Evolutionary conservation across 2,113 vertebrate genomes (phyloP).

Genomic region (Nycticebus coucang): DNA sequence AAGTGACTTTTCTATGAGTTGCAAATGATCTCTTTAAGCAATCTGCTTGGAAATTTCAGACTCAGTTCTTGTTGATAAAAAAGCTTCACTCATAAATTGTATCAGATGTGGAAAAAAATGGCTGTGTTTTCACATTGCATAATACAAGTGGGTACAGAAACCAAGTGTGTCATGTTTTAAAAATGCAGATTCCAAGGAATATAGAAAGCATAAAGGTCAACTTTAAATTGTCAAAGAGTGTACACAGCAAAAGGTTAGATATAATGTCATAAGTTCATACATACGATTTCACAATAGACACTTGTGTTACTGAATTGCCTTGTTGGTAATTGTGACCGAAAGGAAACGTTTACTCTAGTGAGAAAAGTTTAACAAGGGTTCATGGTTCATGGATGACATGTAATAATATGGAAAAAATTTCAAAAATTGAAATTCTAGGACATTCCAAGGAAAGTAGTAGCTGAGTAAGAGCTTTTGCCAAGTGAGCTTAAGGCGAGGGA

Average conservation of each 20-base stretch:
- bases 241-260: slow-evolving; percentile 64
- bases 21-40: neutral
- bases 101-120: slow-evolving; percentile 7
- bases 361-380: slow-evolving; percentile 71
- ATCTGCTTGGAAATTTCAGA: neutral
- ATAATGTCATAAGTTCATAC: slow-evolving; percentile 71
- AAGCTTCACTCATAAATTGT: neutral
- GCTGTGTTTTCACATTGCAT: slow-evolving; percentile 33
- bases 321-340: slow-evolving; percentile 39
- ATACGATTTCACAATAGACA: slow-evolving; percentile 63
- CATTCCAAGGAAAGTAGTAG: slow-evolving; percentile 64
- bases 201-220: slow-evolving; percentile 34
- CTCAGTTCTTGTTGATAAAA: slow-evolving; percentile 3
- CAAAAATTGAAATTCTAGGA: slow-evolving; percentile 66
- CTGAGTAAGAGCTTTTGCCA: slow-evolving; percentile 53
- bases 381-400: slow-evolving; percentile 59
- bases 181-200: slow-evolving; percentile 67
- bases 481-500: slow-evolving; percentile 33
- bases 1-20: neutral
- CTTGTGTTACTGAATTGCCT: slow-evolving; percentile 64
- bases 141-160: slow-evolving; percentile 23
- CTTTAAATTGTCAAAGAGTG: slow-evolving; percentile 35
- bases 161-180: slow-evolving; percentile 59
- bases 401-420: slow-evolving; percentile 73
- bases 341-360: slow-evolving; percentile 79